Evolutionary conservation across 1,140 invertebrate species (phyloP).

Genomic region (Conus ventricosus): DNA sequence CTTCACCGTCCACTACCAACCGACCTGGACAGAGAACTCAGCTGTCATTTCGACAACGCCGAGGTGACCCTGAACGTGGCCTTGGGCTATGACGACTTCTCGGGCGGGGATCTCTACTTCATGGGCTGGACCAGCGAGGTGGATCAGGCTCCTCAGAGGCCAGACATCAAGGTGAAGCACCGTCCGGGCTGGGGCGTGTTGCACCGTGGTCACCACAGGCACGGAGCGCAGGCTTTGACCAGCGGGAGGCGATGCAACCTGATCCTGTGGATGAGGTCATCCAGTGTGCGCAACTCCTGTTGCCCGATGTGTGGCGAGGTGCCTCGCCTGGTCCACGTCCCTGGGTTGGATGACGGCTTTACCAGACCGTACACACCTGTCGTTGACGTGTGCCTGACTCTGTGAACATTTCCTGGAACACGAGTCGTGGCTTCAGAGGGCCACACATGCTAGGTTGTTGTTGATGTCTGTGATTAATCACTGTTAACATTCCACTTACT

Average conservation of each 20-base stretch:
- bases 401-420: background rate
- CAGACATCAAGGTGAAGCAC: slow-evolving; percentile 56
- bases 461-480: too few relatives aligned
- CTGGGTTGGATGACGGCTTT: slow-evolving; percentile 74
- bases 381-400: slow-evolving; percentile 54
- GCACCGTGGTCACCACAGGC: slow-evolving; percentile 74
- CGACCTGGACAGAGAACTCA: slow-evolving; percentile 71
- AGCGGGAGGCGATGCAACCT: slow-evolving; percentile 74
- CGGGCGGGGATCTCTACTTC: slow-evolving; percentile 74
- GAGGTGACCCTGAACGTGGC: slow-evolving; percentile 76
- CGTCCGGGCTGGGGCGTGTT: slow-evolving; percentile 66
- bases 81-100: slow-evolving; percentile 66
- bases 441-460: too few relatives aligned
- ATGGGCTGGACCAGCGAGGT: slow-evolving; percentile 60
- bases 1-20: slow-evolving; percentile 74
- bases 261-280: slow-evolving; percentile 76
- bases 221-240: slow-evolving; percentile 72
- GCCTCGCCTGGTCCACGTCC: slow-evolving; percentile 63
- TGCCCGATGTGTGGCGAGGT: slow-evolving; percentile 75
- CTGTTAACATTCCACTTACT: too few relatives aligned
- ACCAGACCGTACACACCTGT: slow-evolving; percentile 28
- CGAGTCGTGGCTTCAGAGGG: background rate
- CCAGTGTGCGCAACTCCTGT: slow-evolving; percentile 69
- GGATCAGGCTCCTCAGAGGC: slow-evolving; percentile 33
- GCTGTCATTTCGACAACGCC: slow-evolving; percentile 76